phyloP scores from a whole-genome alignment of 2,113 vertebrate genomes.

The Caranx ignobilis region DNA sequence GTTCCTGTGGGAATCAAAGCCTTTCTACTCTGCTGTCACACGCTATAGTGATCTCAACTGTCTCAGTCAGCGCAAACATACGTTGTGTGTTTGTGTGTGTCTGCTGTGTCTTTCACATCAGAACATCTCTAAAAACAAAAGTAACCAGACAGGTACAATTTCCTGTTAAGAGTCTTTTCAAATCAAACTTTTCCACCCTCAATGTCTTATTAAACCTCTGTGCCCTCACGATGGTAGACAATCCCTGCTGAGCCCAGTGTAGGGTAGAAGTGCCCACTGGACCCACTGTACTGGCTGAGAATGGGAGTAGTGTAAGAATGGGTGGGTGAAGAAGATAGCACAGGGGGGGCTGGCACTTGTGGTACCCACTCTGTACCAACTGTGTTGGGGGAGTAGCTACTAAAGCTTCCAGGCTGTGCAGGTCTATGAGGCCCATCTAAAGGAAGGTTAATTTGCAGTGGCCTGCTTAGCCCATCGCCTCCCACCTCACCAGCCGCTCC shows the following conservation, averaged over 20 bases:
- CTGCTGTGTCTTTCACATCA: slow-evolving; percentile 25
- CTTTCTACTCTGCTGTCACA: slow-evolving; percentile 68
- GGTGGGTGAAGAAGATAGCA: slow-evolving; percentile 85
- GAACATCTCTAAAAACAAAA: slow-evolving; percentile 35
- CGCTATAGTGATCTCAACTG: slow-evolving; percentile 67
- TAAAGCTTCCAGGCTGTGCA: slow-evolving; percentile 87
- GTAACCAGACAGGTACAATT: slow-evolving; percentile 38
- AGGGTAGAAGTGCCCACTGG: slow-evolving; percentile 92
- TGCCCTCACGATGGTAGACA: slow-evolving; percentile 92
- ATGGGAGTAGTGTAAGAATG: slow-evolving; percentile 86
- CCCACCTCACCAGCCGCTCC: slow-evolving; percentile 76
- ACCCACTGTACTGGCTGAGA: slow-evolving; percentile 90
- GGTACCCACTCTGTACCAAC: slow-evolving; percentile 84
- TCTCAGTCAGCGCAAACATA: slow-evolving; percentile 74
- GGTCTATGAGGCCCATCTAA: slow-evolving; percentile 88
- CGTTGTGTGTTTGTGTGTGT: slow-evolving; percentile 37
- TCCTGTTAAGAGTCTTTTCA: slow-evolving; percentile 45
- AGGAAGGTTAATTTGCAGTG: slow-evolving; percentile 85
- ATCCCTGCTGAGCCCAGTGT: slow-evolving; percentile 83
- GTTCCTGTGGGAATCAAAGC: slow-evolving; percentile 83
- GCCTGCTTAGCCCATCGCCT: slow-evolving; percentile 84
- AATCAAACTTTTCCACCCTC: slow-evolving; percentile 1
- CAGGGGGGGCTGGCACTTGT: slow-evolving; percentile 85
- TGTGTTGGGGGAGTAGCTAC: slow-evolving; percentile 88
- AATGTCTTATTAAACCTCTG: slow-evolving; percentile 87